Evolutionary conservation across 2,888 invertebrate genomes (phyloP), one percentile per base, ranked within the genome.

Genomic region (Caenorhabditis drosophilae): DNA sequence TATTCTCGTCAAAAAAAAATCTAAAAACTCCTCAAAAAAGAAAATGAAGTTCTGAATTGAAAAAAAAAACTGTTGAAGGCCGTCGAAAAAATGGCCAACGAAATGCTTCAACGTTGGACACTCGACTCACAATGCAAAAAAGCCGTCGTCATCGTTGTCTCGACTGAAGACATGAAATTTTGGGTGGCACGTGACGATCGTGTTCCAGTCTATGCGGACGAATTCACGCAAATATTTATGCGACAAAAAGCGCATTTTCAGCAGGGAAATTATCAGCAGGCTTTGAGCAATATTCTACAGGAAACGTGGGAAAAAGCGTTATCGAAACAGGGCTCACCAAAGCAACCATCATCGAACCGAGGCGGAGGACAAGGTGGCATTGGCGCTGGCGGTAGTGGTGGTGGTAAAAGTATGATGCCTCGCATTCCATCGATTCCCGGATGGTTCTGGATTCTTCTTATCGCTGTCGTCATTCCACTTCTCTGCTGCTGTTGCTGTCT

Each of bases 71-170:
- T n/a, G n/a, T n/a, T 69, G 40, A 6, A 77, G 76, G 79, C 70
- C 3, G 79, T 81, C 2, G 73, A 71, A 38, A 53, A 45, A 34
- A 78, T 81, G 76, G 79, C 81, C 3, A 81, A 79, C 41, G 75
- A 77, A 31, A 72, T 81, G 73, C 67, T 74, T 4, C 48, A 57
- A 7, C 62, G 54, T 22, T 81, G 81, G 81, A 75, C 69, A 4
- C 66, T 81, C 23, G 81, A 81, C 55, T 48, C 67, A 9, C 81
- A 81, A 47, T 81, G 81, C 56, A 63, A 75, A 58, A 81, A 81
- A 57, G 67, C 75, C 0, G 56, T 79, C 11, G 70, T 73, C 22
- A 67, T 73, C 18, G 69, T 73, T 2, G 69, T 73, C 1, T 73
- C 80, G 4, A 70, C 72, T 1, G 81, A 81, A 38, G 81, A 81